Evolutionary conservation across 2,113 vertebrate species (phyloP), one percentile per base, ranked within the genome.

Genomic region (Syngnathoides biaculeatus): DNA sequence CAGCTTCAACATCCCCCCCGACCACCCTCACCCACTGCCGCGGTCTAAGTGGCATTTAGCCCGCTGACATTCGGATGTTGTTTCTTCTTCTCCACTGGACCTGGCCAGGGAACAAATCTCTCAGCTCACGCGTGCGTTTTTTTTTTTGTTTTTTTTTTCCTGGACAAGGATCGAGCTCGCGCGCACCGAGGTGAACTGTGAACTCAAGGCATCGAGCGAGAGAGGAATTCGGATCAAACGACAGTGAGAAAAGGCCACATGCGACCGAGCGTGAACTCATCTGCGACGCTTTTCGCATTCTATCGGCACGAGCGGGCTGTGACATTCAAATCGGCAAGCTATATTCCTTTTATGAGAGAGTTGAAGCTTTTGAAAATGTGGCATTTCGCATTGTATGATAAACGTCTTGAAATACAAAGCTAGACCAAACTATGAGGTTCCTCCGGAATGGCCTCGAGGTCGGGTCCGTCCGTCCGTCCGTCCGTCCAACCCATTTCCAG

Each of bases 11-110:
- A 73, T 52, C 80, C 24, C 2, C 52, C 22, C 52, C 24, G n/a
- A n/a, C 22, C 10, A 1, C 26, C 57, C 1, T 30, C 57, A 56
- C 82, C 69, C 60, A 57, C 73, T 14, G 26, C 70, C 64, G 74
- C 74, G 84, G 79, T 75, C 80, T 87, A 86, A 89, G 81, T 80
- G 72, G 73, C 84, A 84, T 87, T 90, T 85, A 87, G 77, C 80
- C 82, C 80, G 56, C 67, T 88, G 84, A 87, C 83, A 88, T 74
- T 64, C 75, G 72, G 45, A 72, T 65, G 56, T 74, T 77, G 75
- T 65, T 81, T 71, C 67, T 82, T 81, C 57, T 59, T 78, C 65
- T 65, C 27, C 61, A 56, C 40, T 64, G 56, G 59, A 70, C 58
- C 76, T 82, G 61, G 7, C 26, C 47, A 40, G 40, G 19, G 40